phyloP scores from a whole-genome alignment of 2,888 invertebrate genomes.

The Lithosia quadra region DNA sequence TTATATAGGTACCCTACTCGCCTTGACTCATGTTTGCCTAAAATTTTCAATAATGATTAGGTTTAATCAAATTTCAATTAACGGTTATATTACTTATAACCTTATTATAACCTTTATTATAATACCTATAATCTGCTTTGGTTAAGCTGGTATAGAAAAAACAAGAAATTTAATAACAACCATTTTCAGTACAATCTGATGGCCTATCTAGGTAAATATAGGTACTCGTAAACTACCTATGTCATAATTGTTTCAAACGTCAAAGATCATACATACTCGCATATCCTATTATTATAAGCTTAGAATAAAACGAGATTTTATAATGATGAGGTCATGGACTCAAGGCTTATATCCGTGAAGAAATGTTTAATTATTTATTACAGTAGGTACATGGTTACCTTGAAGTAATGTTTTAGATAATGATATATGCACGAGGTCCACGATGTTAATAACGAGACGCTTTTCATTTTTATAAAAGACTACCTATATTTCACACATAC shows the following conservation, averaged over 20 bases:
- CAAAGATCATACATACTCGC: conserved; percentile 1
- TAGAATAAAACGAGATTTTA: conserved; percentile 31
- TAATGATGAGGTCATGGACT: conserved; percentile 38
- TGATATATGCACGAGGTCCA: conserved; percentile 4
- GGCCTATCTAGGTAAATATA: background rate
- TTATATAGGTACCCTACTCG: too few relatives aligned
- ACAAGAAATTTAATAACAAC: background rate
- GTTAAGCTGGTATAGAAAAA: background rate
- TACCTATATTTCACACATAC: background rate
- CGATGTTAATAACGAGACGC: background rate
- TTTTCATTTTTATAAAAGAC: background rate
- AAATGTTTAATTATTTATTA: conserved; percentile 39
- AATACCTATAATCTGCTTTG: background rate
- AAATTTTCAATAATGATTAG: background rate
- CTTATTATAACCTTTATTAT: background rate
- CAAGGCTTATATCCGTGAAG: conserved; percentile 36
- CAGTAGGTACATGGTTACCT: background rate
- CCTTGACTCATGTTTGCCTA: background rate
- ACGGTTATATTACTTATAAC: background rate
- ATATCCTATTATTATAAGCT: conserved; percentile 17
- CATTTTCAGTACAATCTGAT: background rate
- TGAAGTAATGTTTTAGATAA: conserved; percentile 1
- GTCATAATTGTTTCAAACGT: background rate
- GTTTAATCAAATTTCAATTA: background rate
- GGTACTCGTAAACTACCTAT: too few relatives aligned